phyloP scores from a whole-genome alignment of 2,888 invertebrate species.

The Brenthis ino region DNA sequence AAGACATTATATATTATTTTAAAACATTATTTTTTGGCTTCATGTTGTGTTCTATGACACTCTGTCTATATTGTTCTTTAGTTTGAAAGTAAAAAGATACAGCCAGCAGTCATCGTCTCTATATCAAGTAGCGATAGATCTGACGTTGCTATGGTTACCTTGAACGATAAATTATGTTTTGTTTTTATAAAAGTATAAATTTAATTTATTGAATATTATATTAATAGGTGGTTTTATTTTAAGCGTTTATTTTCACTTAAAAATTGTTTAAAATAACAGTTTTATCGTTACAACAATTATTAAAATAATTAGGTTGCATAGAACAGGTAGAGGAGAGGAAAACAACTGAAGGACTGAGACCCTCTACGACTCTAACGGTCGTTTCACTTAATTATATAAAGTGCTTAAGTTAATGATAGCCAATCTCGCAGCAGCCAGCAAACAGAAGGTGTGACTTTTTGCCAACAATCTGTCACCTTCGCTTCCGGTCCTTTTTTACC shows the following conservation, averaged over 20 bases:
- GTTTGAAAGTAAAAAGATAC: no score
- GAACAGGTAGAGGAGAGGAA: conserved; percentile 23
- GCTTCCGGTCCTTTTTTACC: conserved; percentile 72
- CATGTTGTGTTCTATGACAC: no score
- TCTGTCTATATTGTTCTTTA: no score
- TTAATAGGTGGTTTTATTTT: no score
- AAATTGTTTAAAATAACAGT: not conserved
- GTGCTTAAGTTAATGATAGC: conserved; percentile 82
- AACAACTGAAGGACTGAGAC: conserved; percentile 46
- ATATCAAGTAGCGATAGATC: no score
- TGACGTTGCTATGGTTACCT: no score
- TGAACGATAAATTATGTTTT: no score
- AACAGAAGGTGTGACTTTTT: conserved; percentile 82
- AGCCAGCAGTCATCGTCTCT: no score
- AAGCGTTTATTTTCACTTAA: not conserved
- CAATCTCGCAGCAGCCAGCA: conserved; percentile 74
- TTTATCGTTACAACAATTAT: conserved; percentile 4
- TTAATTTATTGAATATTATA: no score
- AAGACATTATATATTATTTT: no score
- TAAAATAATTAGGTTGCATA: conserved; percentile 27
- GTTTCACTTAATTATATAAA: conserved; percentile 79
- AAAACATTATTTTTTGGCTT: no score
- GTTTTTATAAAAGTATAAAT: no score
- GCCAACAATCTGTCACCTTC: conserved; percentile 81
- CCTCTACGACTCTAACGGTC: conserved; percentile 69